Base-by-base conservation (phyloP, 2,888 invertebrate genomes). In the Drosophila peninsularis region DNA sequence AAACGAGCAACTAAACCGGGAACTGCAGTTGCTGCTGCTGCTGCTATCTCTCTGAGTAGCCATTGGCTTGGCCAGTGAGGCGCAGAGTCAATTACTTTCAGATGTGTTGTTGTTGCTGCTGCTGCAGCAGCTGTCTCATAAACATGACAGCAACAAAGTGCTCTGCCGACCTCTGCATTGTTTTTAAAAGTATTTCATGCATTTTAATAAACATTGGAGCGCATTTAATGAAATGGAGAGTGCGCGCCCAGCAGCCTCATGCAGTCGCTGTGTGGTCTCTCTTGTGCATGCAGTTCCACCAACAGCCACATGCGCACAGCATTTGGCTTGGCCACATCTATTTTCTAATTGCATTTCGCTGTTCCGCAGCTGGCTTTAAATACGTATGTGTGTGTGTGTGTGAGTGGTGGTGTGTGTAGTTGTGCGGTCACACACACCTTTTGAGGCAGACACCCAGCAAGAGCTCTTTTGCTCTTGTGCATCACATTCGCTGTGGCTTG, bases 261-360 rank as follows among this genome's bases (percentile, higher is more conserved):
- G 34, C n/a, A 45, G 21, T 53, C 37, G 21, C 36, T 27, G 54
- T 78, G 74, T 64, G 71, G 71, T 70, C 64, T 54, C 47, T 45
- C 55, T 19, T 79, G 70, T 55, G 76, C 62, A 58, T 30, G 47
- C 24, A 39, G 27, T 55, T 45, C 49, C 24, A 34, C 44, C 24
- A 34, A 47, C 61, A 72, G 41, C 62, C 68, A 56, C 72, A 54
- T 44, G 55, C n/a, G 24, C 24, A 71, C 75, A 50, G 67, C 73
- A 52, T 61, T 53, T 57, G 21, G 19, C 71, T 74, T 27, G 64
- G 79, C 83, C 87, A 74, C 84, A 87, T 87, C 75, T 82, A 84
- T 84, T 87, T 78, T 84, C 80, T 85, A 85, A 85, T 85, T 85
- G 84, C 87, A 82, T 85, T 85, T 85, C 71, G 78, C 74, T 82